Conservation (phyloP, 1,140 invertebrate genomes). For the Pararge aegeria region DNA sequence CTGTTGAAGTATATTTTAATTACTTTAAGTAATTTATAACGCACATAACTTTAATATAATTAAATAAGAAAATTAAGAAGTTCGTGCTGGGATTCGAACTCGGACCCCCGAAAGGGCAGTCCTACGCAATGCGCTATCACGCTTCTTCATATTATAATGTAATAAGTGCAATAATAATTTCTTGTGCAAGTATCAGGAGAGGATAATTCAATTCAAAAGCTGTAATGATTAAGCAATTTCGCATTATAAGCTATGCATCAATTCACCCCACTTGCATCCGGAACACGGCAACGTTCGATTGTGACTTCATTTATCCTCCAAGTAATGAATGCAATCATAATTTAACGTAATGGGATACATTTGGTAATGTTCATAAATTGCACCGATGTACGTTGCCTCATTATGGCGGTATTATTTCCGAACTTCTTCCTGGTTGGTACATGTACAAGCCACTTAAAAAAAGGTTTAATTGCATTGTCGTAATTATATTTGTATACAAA, state of each 20-base stretch:
- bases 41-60: no score
- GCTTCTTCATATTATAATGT: no score
- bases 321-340: slow-evolving; percentile 26
- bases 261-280: slow-evolving; percentile 5
- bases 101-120: no score
- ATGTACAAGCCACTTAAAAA: neutral
- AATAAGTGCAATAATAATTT: no score
- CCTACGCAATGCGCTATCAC: no score
- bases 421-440: slow-evolving; percentile 5
- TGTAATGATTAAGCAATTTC: slow-evolving; percentile 8
- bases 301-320: slow-evolving; percentile 18
- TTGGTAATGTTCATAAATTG: slow-evolving; percentile 23
- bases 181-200: neutral
- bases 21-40: no score
- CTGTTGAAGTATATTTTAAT: no score
- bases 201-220: neutral
- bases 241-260: slow-evolving; percentile 8
- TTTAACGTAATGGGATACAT: slow-evolving; percentile 19
- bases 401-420: slow-evolving; percentile 12
- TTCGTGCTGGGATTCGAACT: no score
- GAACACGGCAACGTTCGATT: slow-evolving; percentile 13
- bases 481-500: neutral
- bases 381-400: slow-evolving; percentile 6
- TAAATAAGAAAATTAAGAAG: no score
- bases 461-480: neutral